phyloP scores from a whole-genome alignment of 2,797 vertebrate species.

The Argya squamiceps region DNA sequence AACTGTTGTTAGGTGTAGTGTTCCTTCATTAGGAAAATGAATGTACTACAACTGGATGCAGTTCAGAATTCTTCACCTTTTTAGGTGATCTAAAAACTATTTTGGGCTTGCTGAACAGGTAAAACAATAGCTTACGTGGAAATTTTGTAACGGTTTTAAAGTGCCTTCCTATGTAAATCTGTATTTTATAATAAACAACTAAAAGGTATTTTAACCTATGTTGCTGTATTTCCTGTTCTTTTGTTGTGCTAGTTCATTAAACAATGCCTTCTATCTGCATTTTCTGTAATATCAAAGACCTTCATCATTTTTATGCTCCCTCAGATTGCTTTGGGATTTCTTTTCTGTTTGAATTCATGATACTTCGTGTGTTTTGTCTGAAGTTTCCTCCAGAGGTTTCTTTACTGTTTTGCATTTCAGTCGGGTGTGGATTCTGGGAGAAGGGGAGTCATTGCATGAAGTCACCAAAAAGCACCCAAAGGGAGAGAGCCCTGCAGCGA shows the following conservation, averaged over 20 bases:
- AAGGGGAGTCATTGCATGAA: not conserved
- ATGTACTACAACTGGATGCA: not conserved
- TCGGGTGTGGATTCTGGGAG: not conserved
- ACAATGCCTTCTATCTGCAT: not conserved
- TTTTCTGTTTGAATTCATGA: not conserved
- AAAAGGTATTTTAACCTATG: not conserved
- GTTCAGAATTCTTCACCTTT: not conserved
- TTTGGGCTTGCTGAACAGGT: not conserved
- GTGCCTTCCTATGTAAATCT: slow-evolving; percentile 31
- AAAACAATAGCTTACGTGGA: not conserved
- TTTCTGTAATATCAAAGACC: not conserved
- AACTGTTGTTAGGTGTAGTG: not conserved
- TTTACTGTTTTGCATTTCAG: not conserved
- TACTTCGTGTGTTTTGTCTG: not conserved
- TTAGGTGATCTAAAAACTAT: not conserved
- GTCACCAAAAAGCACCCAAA: not conserved
- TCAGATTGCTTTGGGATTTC: not conserved
- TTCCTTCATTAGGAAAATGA: not conserved
- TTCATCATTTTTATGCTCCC: not conserved
- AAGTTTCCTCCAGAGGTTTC: not conserved
- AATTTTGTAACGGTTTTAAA: slow-evolving; percentile 9
- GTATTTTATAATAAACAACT: slow-evolving; percentile 51
- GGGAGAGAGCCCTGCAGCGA: not conserved
- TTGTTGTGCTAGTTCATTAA: not conserved
- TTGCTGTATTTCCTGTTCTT: not conserved